Base-by-base conservation (phyloP, 2,888 invertebrate genomes). In the Cyclophora punctaria region DNA sequence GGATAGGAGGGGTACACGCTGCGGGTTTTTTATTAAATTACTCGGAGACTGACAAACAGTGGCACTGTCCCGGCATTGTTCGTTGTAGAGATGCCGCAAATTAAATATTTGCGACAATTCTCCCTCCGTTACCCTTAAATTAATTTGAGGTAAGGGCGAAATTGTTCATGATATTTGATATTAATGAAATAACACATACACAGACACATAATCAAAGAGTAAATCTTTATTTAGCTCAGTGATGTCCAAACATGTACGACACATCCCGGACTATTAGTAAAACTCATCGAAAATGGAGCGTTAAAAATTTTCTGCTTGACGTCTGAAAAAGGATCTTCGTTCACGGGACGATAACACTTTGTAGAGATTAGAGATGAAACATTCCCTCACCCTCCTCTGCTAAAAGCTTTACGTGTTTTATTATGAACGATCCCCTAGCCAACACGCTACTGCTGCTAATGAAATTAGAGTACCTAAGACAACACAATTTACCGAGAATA, bases 21-120 rank as follows among this genome's bases (percentile, higher is more conserved):
- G 58, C 57, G 56, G 57, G 64, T 59, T 71, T 73, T 77, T 69
- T 78, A 83, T 81, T 74, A 75, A 80, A 80, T 83, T 78, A 80
- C 67, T 61, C 55, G 53, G 63, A 61, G 68, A 66, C 69, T 64
- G 73, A 78, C 77, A 76, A 77, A 81, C 74, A 76, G 68, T 63
- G 67, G 64, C 56, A 58, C 63, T 57, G 65, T 65, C 64, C 58
- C 63, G 61, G 57, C 61, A 64, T 62, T 62, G 69, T 70, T 72
- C 70, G 65, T 67, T 64, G 64, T 57, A 58, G 58, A 60, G 53
- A 63, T 58, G 59, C 54, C 61, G 54, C 62, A 63, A 63, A 71
- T 72, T 71, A 71, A 71, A 68, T 69, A 69, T 62, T 64, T 69
- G 67, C 64, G 66, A 64, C 63, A 59, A 57, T 49, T 51, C 48